Base-by-base conservation (phyloP, 37 sponge, comb jelly and placozoan species). In the Geodia barretti region DNA sequence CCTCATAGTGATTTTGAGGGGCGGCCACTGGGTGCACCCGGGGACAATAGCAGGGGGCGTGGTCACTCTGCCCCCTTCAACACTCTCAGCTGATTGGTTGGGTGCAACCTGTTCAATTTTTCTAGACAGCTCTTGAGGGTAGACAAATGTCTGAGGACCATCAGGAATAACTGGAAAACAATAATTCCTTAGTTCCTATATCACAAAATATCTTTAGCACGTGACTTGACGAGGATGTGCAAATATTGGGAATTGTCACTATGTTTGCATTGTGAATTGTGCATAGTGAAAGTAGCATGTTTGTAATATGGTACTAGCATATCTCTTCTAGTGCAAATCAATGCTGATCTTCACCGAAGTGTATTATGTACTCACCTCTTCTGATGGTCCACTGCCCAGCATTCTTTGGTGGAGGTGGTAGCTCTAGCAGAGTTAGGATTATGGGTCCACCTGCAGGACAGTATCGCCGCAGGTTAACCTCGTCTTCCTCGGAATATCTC, bases 321-420 rank as follows among this genome's bases (percentile, higher is more conserved):
- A n/a, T n/a, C n/a, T n/a, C n/a, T n/a, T n/a, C n/a, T n/a, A n/a
- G n/a, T n/a, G n/a, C n/a, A n/a, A n/a, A n/a, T n/a, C n/a, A n/a
- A n/a, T n/a, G n/a, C n/a, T n/a, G n/a, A n/a, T n/a, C n/a, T n/a
- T n/a, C n/a, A n/a, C n/a, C n/a, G n/a, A n/a, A n/a, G n/a, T n/a
- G n/a, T n/a, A n/a, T n/a, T n/a, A n/a, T n/a, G n/a, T n/a, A n/a
- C n/a, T 42, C 64, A 92, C 93, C 88, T 80, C 86, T 85, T 47
- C 70, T 88, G 33, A 95, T 86, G 30, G 83, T 88, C 96, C 96
- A 95, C 73, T 80, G 66, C 19, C 72, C 77, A 39, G 86, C 72
- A 29, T 41, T 64, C 68, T 95, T 95, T 23, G 87, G 79, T 74
- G 78, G 90, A 2, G 97, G 89, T 1, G 97, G 97, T 33, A 96